These are phyloP conservation scores for Labeo catla DNA, from an alignment of 2,113 vertebrate species.

Conservation along the genomic window DNA sequence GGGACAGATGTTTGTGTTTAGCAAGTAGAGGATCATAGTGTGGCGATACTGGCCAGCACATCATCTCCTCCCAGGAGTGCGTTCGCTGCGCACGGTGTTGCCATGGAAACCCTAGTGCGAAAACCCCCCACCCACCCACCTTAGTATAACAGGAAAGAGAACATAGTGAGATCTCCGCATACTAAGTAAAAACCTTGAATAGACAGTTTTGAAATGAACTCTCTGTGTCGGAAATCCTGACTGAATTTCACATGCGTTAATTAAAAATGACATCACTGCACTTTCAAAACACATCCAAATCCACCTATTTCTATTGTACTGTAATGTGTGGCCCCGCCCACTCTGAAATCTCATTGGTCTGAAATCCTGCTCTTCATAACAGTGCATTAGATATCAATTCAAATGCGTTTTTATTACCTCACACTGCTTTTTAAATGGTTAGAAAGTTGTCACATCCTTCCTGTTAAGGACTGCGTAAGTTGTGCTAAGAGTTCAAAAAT, in stretches of 20 bases:
- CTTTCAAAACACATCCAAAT: neutral
- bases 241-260: neutral
- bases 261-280: slow-evolving; percentile 23
- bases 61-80: slow-evolving; percentile 58
- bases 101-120: slow-evolving; percentile 71
- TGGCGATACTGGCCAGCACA: slow-evolving; percentile 67
- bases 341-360: neutral
- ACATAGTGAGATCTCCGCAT: slow-evolving; percentile 34
- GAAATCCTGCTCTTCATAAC: neutral
- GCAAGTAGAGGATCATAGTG: slow-evolving; percentile 59
- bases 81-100: slow-evolving; percentile 66
- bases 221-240: neutral
- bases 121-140: slow-evolving; percentile 58
- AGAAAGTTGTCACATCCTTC: neutral
- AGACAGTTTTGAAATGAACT: slow-evolving; percentile 5
- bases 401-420: neutral
- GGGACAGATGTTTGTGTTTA: slow-evolving; percentile 38
- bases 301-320: neutral
- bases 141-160: slow-evolving; percentile 61
- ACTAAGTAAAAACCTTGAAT: neutral
- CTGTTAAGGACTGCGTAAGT: neutral
- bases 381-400: neutral
- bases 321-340: neutral
- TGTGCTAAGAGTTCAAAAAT: neutral
- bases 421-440: neutral